A percentile compares a stretch with the other conserved stretches of the same genome.
Conservation (phyloP, 1,140 invertebrate genomes). For the Tyrophagus putrescentiae region DNA sequence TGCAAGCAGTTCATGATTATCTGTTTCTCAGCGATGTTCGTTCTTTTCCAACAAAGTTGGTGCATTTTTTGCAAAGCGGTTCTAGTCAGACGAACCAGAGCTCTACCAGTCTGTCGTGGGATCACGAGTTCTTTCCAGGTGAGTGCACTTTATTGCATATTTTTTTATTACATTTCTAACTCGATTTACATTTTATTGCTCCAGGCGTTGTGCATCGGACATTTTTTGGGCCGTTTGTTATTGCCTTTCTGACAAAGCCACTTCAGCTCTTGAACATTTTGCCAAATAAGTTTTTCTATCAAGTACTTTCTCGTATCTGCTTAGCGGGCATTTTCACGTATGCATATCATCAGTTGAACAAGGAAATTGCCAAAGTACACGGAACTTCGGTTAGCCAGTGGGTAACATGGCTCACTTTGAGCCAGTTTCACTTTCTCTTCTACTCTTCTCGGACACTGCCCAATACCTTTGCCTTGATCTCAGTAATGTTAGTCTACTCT, state of each 20-base stretch:
- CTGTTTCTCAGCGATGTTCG: constrained; percentile 49
- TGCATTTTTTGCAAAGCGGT: neutral
- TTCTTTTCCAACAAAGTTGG: neutral
- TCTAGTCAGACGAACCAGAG: neutral
- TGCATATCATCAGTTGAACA: constrained; percentile 53
- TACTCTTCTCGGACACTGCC: constrained; percentile 85
- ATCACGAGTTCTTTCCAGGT: neutral
- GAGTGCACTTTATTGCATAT: neutral
- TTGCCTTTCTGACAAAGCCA: constrained; percentile 39
- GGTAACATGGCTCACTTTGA: constrained; percentile 65
- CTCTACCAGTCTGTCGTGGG: neutral
- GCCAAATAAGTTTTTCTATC: constrained; percentile 22
- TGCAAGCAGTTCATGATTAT: constrained; percentile 94
- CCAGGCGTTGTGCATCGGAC: constrained; percentile 85
- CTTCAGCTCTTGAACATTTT: neutral
- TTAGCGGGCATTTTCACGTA: constrained; percentile 57
- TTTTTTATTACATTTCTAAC: neutral
- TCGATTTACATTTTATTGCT: neutral
- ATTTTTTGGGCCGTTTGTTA: constrained; percentile 78
- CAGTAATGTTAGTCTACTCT: constrained; percentile 50
- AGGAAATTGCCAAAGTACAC: constrained; percentile 44
- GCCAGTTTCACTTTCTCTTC: constrained; percentile 96
- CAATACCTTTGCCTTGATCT: constrained; percentile 81
- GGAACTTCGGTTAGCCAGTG: constrained; percentile 59
- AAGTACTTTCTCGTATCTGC: constrained; percentile 15